Base-by-base conservation (phyloP, 1,140 invertebrate species). In the Pseudomyrmex dendroicus region DNA sequence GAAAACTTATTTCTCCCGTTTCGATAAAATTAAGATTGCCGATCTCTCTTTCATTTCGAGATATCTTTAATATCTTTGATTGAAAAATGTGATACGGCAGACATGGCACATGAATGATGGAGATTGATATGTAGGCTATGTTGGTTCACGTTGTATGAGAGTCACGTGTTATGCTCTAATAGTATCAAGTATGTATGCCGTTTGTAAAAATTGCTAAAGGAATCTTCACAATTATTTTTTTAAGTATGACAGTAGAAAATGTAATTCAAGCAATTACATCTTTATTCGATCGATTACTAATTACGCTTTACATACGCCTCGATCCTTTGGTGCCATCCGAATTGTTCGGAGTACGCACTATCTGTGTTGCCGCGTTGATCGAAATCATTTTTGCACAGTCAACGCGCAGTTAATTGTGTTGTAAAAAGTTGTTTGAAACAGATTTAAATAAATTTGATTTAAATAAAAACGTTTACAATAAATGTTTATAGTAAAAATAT, bases 151-250 rank as follows among this genome's bases (percentile, higher is more conserved):
- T 80, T 80, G 35, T 70, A 61, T 13, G n/a, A 77, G 62, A 54
- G 20, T 54, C 73, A 66, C n/a, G n/a, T 25, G 54, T 80, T 70
- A 72, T 80, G 76, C 54, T 72, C 76, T 50, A 59, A 59, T 80
- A 70, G 54, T 20, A 80, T 20, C 10, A 57, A 67, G 15, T 35
- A 12, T 22, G 25, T 25, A 25, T 25, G n/a, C 44, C 12, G 9
- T 44, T 2, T 35, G 15, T 25, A 25, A 10, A 50, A 62, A 35
- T 35, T 35, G 35, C 5, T 7, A 7, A 7, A 35, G 59, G 15
- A 62, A 66, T n/a, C 13, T 15, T 7, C 3, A 12, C 35, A 35
- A 5, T 35, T 35, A 35, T 7, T 35, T 35, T 35, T 35, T 35
- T 35, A 35, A 35, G 35, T 35, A 35, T 35, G 35, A 35, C 35